Conservation (phyloP, 2,888 invertebrate species). For the Thymelicus sylvestris region DNA sequence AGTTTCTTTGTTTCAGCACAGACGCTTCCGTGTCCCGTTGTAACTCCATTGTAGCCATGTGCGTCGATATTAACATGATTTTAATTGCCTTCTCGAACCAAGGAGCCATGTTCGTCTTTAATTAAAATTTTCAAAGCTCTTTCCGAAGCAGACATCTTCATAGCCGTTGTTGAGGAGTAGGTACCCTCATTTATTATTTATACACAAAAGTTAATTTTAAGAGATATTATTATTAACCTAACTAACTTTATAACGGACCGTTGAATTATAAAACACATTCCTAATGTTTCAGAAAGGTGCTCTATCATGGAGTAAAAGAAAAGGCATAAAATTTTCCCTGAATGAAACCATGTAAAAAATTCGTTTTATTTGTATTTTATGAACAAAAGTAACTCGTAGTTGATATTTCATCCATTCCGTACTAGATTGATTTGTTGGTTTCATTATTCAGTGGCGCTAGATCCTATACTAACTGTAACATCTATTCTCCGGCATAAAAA, state of each 20-base stretch:
- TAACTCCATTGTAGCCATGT: constrained; percentile 3
- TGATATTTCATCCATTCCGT: too few species aligned
- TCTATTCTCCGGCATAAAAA: too few species aligned
- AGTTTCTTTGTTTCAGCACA: neutral
- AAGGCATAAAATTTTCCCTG: too few species aligned
- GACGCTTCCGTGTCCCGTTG: neutral
- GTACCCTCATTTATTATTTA: constrained; percentile 14
- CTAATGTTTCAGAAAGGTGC: too few species aligned
- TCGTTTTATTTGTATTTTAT: too few species aligned
- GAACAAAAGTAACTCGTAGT: too few species aligned
- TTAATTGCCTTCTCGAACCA: constrained; percentile 24
- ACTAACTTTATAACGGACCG: neutral
- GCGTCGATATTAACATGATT: constrained; percentile 19
- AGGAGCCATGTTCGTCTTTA: constrained; percentile 45
- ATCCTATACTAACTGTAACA: too few species aligned
- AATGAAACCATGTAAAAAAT: too few species aligned
- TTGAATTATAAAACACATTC: neutral
- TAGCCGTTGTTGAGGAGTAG: constrained; percentile 18
- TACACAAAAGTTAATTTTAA: neutral
- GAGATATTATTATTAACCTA: neutral
- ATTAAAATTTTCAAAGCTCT: constrained; percentile 65
- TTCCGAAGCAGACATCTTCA: constrained; percentile 39
- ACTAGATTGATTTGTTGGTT: too few species aligned
- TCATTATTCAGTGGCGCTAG: too few species aligned
- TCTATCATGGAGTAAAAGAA: too few species aligned